Conservation (phyloP, 2,113 vertebrate species). For the Podarcis raffonei region DNA sequence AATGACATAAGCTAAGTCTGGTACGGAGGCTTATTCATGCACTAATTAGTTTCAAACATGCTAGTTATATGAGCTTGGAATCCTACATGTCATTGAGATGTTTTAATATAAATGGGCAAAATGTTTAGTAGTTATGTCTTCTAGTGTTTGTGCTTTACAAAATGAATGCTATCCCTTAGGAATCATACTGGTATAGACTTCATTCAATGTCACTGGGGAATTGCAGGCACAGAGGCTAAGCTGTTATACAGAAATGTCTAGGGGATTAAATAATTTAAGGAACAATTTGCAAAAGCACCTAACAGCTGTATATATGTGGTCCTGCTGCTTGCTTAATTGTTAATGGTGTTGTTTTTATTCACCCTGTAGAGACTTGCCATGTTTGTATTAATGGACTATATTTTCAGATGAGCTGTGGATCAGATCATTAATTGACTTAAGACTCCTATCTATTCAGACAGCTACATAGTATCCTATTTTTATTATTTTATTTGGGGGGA, state of each 20-base stretch:
- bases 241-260: constrained; percentile 16
- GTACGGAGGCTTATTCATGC: too few relatives aligned
- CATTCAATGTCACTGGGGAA: constrained; percentile 42
- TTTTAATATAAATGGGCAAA: constrained; percentile 1
- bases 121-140: constrained; percentile 6
- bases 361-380: constrained; percentile 44
- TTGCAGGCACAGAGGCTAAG: not conserved
- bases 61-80: too few relatives aligned
- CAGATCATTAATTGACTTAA: constrained; percentile 62
- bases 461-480: constrained; percentile 49
- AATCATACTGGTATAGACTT: constrained; percentile 19
- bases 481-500: constrained; percentile 3
- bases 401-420: constrained; percentile 39
- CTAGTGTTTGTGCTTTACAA: constrained; percentile 16
- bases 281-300: constrained; percentile 42
- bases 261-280: constrained; percentile 47
- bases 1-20: too few relatives aligned
- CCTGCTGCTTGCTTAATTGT: constrained; percentile 45
- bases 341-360: constrained; percentile 63
- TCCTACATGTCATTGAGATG: not conserved
- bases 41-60: too few relatives aligned
- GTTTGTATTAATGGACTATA: constrained; percentile 47
- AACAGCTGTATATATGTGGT: constrained; percentile 55
- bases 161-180: constrained; percentile 12
- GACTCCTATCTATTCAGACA: constrained; percentile 62